Base-by-base conservation (phyloP, 35 echinoderm and acorn worm species). In the Holothuria glaberrima region DNA sequence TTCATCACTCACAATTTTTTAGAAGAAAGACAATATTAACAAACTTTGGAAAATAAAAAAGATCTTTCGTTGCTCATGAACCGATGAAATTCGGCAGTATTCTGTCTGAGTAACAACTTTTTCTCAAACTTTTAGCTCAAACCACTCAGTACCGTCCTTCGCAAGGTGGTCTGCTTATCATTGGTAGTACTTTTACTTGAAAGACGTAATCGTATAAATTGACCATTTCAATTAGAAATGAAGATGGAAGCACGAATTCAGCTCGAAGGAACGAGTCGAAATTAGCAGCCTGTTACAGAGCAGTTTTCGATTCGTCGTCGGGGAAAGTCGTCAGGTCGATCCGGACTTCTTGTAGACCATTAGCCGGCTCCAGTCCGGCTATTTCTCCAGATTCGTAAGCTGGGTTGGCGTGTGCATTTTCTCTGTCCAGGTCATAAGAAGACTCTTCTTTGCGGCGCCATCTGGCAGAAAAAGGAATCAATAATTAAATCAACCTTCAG, bases 381-480 rank as follows among this genome's bases (percentile, higher is more conserved):
- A 84, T 84, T 63, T 84, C 80, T 12, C 80, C 80, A 2, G 80
- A 24, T 46, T 84, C 80, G 80, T 33, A 84, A 4, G 80, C 80
- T 48, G 80, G 80, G 31, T 84, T 84, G 14, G 80, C 56, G 31
- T 84, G 80, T 19, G 52, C 80, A 36, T 84, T 84, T 12, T 82
- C 79, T 38, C 80, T 24, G 3, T 84, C 80, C n/a, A 84, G 27
- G 57, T 61, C 57, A 57, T 84, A 84, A 9, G 80, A 84, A 20
- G 80, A 61, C 33, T 84, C 80, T 59, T 84, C 80, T 6, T 48
- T 22, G 21, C 80, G 54, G 20, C 80, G 9, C 57, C 56, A 33
- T 4, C 80, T 84, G 57, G 10, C 54, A 28, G 28, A 69, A 33
- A 69, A 25, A 12, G 1, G 13, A n/a, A 41, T 4, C 36, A 41